These are phyloP conservation scores for Listronotus oregonensis DNA, from an alignment of 1,140 invertebrate species.

Conservation along the genomic window DNA sequence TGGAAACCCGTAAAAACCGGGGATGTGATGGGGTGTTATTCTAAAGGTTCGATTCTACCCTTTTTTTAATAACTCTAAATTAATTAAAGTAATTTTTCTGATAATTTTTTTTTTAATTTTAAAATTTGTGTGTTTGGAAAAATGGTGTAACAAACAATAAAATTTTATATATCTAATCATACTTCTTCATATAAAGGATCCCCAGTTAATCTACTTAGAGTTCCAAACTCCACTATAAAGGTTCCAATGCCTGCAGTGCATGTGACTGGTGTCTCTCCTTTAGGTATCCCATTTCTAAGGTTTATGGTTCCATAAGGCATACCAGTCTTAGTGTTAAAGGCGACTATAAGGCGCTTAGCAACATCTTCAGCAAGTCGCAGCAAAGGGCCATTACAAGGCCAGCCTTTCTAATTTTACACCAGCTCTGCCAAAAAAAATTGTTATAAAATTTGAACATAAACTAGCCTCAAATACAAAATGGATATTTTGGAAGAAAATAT, in stretches of 20 bases:
- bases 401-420: conserved; percentile 86
- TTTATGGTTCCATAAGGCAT: conserved; percentile 99
- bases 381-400: conserved; percentile 96
- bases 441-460: no score
- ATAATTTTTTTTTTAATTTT: no score
- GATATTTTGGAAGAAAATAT: no score
- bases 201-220: conserved; percentile 91
- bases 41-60: no score
- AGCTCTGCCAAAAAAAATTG: conserved; percentile 62
- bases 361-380: conserved; percentile 93
- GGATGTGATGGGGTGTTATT: no score
- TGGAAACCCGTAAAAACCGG: no score
- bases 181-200: conserved; percentile 92
- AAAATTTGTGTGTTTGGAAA: no score
- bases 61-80: no score
- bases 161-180: no score
- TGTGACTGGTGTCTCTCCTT: conserved; percentile 93
- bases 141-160: no score
- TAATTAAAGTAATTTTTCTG: no score
- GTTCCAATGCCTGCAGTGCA: conserved; percentile 98
- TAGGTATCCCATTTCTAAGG: conserved; percentile 88
- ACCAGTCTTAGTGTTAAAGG: conserved; percentile 88
- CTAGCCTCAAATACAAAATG: no score
- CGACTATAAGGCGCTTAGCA: conserved; percentile 84
- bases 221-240: conserved; percentile 96